A percentile compares a stretch with the other conserved stretches of the same genome.
Conservation (phyloP, 2,888 invertebrate genomes). For the Entomobrya multifasciata region DNA sequence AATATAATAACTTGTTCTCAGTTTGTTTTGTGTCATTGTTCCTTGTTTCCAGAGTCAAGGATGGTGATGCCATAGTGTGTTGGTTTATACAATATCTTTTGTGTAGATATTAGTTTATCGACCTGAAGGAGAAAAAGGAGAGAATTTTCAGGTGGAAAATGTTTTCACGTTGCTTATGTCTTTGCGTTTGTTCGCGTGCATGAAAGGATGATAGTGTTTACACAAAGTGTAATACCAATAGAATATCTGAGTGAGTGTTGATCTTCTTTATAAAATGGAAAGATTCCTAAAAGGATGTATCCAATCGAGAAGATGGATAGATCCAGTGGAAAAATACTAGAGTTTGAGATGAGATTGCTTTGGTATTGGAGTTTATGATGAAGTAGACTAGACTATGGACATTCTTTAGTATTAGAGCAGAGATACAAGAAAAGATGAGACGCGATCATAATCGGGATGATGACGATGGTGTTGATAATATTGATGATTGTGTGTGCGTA, state of each 20-base stretch:
- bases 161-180: not conserved
- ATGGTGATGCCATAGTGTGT: no score
- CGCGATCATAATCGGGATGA: slow-evolving; percentile 8
- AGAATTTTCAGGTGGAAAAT: slow-evolving; percentile 28
- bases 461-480: slow-evolving; percentile 1
- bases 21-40: not conserved
- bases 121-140: slow-evolving; percentile 25
- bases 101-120: slow-evolving; percentile 33
- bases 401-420: no score
- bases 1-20: not conserved
- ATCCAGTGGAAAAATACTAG: not conserved
- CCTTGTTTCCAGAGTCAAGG: not conserved
- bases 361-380: no score
- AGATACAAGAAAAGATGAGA: not conserved
- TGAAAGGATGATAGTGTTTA: not conserved
- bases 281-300: not conserved
- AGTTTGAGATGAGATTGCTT: no score
- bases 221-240: no score
- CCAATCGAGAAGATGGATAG: slow-evolving; percentile 2
- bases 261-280: no score
- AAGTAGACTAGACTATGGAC: no score
- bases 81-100: no score
- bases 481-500: not conserved
- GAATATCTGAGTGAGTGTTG: not conserved
- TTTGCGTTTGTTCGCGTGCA: not conserved